phyloP scores from a whole-genome alignment of 2,113 vertebrate species.

The Pterophyllum scalare region DNA sequence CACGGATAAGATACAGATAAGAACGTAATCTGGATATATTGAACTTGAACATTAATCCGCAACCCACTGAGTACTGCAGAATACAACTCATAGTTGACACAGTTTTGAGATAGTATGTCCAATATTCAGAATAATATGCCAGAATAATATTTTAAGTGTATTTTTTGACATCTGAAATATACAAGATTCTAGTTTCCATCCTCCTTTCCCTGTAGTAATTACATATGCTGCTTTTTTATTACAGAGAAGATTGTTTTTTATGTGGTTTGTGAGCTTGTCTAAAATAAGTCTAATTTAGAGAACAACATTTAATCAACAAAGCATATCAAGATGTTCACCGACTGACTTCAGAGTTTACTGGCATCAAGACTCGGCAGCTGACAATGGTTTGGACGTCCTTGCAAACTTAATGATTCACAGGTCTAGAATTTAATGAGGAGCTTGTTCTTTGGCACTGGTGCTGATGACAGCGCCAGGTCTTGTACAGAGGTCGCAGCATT shows the following conservation, averaged over 20 bases:
- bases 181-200: background rate
- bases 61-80: slow-evolving; percentile 5
- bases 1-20: slow-evolving; percentile 57
- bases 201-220: background rate
- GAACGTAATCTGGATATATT: slow-evolving; percentile 54
- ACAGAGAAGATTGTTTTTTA: background rate
- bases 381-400: slow-evolving; percentile 59
- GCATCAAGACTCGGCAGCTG: slow-evolving; percentile 28
- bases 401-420: slow-evolving; percentile 69
- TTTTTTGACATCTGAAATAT: background rate
- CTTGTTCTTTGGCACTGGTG: slow-evolving; percentile 61
- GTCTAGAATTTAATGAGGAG: slow-evolving; percentile 73
- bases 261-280: background rate
- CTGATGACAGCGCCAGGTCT: slow-evolving; percentile 50
- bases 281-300: background rate
- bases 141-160: background rate
- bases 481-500: slow-evolving; percentile 54
- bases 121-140: background rate
- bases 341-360: background rate
- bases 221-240: background rate
- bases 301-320: slow-evolving; percentile 7
- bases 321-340: background rate
- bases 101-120: background rate
- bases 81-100: background rate
- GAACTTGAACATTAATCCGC: slow-evolving; percentile 60